Percentiles rank a stretch among this genome's conserved stretches.
Conservation (phyloP, 2,888 invertebrate species). For the Melanargia galathea region DNA sequence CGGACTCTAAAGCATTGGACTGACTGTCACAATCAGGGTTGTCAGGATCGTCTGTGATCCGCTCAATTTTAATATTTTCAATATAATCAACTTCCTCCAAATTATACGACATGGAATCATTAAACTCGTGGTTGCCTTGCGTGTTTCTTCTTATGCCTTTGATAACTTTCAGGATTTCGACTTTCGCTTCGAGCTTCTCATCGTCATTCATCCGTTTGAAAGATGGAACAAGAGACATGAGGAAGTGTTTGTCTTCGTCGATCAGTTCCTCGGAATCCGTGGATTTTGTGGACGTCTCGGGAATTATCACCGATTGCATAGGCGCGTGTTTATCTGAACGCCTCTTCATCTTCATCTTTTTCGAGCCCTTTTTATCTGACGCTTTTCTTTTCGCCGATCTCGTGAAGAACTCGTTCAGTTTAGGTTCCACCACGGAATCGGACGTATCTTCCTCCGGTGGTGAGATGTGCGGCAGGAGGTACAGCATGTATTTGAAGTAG, state of each 20-base stretch:
- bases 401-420: slow-evolving; percentile 37
- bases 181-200: slow-evolving; percentile 53
- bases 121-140: not conserved
- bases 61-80: slow-evolving; percentile 26
- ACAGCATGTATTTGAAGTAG: slow-evolving; percentile 56
- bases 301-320: slow-evolving; percentile 5
- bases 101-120: slow-evolving; percentile 24
- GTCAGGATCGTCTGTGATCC: slow-evolving; percentile 11
- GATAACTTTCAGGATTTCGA: slow-evolving; percentile 56
- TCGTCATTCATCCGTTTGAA: slow-evolving; percentile 53
- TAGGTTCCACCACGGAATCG: slow-evolving; percentile 31
- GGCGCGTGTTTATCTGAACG: not conserved
- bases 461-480: slow-evolving; percentile 49
- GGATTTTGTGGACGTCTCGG: not conserved
- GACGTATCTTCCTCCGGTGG: slow-evolving; percentile 25
- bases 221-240: slow-evolving; percentile 55
- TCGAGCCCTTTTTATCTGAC: not conserved
- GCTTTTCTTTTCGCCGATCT: slow-evolving; percentile 22
- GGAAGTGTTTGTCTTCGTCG: slow-evolving; percentile 56
- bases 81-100: slow-evolving; percentile 10
- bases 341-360: slow-evolving; percentile 10
- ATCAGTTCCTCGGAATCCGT: slow-evolving; percentile 30
- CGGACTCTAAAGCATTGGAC: slow-evolving; percentile 21
- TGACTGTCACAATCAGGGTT: not conserved
- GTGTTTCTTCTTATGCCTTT: slow-evolving; percentile 36